Evolutionary conservation across 2,888 invertebrate species (phyloP), one percentile per base, ranked within the genome.

Genomic region (Spisula solida): DNA sequence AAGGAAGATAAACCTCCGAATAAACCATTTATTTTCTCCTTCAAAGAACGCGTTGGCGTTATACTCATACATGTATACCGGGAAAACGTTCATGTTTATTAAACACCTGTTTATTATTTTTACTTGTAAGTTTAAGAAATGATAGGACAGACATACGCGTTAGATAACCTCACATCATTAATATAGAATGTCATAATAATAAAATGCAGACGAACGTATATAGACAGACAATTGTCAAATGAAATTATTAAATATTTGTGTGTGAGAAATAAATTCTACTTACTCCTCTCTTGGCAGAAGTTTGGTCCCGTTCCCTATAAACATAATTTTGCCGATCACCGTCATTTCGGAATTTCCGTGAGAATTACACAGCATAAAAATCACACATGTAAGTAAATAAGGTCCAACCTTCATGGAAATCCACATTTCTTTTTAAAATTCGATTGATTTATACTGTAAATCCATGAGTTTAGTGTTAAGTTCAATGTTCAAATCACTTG

Each of bases 301-400:
- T 70, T 83, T 88, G 20, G 87, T 84, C 31, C 81, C 81, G 48
- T 88, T 88, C 66, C 87, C 87, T n/a, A 88, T 41, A 60, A 48
- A 88, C 83, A 83, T 83, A 6, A 83, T 88, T 47, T 83, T 83
- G 20, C 83, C 87, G 25, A 84, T 83, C 5, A 84, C 78, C 6
- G 83, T 83, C 84, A 84, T 81, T 48, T 84, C 80, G 34, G 80
- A 47, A 41, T 47, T 56, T 55, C 87, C 82, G 51, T 56, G 41
- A 78, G 55, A 78, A 48, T n/a, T 12, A 20, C 82, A 82, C 60
- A 82, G 20, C 48, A 47, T 79, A 16, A 82, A 20, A 79, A 87
- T 87, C 47, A 82, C 81, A 48, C 47, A 41, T 25, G 16, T 56
- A 47, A 86, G 2, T 31, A 29, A 81, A 31, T 48, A 34, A 60